These are phyloP conservation scores for Camponotus fellah DNA, from an alignment of 2,888 invertebrate species.

Conservation along the genomic window DNA sequence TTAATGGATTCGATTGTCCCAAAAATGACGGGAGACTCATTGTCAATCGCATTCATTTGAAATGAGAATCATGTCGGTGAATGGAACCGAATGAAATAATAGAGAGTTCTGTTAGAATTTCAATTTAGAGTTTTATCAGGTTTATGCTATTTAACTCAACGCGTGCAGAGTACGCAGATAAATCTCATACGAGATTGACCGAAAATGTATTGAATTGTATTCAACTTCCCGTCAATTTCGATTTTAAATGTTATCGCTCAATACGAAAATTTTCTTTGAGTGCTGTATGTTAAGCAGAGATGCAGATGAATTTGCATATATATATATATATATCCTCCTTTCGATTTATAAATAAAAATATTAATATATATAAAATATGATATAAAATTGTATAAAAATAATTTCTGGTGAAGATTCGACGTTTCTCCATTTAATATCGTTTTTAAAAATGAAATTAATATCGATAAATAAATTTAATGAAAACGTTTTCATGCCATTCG, in stretches of 20 bases:
- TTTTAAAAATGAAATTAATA: conserved; percentile 10
- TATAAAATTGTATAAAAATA: conserved; percentile 15
- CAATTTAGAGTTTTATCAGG: conserved; percentile 27
- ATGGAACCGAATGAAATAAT: conserved; percentile 10
- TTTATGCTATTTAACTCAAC: conserved; percentile 28
- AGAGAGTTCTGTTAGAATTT: conserved; percentile 16
- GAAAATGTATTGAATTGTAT: conserved; percentile 34
- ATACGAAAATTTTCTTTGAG: conserved; percentile 31
- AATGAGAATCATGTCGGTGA: conserved; percentile 7
- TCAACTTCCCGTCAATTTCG: conserved; percentile 23
- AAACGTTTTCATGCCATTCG: not conserved
- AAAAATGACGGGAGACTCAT: conserved; percentile 8
- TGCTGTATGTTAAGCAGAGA: not conserved
- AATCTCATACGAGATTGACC: conserved; percentile 2
- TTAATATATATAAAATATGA: conserved; percentile 5
- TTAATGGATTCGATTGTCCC: not conserved
- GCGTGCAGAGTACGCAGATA: not conserved
- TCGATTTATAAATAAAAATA: conserved; percentile 18
- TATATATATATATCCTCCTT: not conserved
- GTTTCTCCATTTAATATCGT: not conserved
- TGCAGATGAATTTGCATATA: not conserved
- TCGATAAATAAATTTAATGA: not conserved
- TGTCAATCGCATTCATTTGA: conserved; percentile 10
- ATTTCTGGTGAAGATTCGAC: not conserved
- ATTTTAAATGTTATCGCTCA: conserved; percentile 21